Conservation (phyloP, 1,140 invertebrate species). For the Saxidomus purpurata region DNA sequence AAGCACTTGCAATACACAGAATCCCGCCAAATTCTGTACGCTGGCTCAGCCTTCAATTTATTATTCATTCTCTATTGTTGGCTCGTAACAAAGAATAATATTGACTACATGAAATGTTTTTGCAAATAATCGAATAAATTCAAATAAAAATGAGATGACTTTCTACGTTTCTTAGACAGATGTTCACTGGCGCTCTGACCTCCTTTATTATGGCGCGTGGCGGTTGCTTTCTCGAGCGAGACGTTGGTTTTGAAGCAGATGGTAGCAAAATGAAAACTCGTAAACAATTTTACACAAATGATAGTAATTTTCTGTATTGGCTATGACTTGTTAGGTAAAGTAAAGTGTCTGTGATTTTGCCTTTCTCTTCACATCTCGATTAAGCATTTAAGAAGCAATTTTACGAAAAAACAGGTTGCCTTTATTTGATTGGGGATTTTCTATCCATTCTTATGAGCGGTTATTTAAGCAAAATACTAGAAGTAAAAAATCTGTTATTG, state of each 20-base stretch:
- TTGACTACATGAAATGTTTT: constrained; percentile 27
- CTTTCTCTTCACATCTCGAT: too few species aligned
- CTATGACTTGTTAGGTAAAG: background rate
- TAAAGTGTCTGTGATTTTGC: background rate
- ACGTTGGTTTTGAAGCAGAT: constrained; percentile 28
- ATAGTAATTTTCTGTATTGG: background rate
- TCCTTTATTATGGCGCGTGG: constrained; percentile 32
- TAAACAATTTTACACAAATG: constrained; percentile 42
- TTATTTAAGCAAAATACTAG: too few species aligned
- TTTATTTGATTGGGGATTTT: too few species aligned
- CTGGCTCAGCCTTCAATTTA: background rate
- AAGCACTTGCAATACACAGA: constrained; percentile 18
- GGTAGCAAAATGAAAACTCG: constrained; percentile 4
- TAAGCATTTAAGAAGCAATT: too few species aligned
- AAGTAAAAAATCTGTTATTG: too few species aligned
- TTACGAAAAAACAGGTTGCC: too few species aligned
- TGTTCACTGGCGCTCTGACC: background rate
- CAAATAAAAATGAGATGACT: constrained; percentile 38
- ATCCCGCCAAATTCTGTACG: background rate
- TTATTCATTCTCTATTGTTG: constrained; percentile 24
- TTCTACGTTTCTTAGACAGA: constrained; percentile 15
- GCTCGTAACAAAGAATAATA: constrained; percentile 14
- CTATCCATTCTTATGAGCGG: too few species aligned
- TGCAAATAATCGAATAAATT: constrained; percentile 36
- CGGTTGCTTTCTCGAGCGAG: constrained; percentile 16